These are phyloP conservation scores for Zaprionus nigranus DNA, from an alignment of 1,140 invertebrate genomes.

Conservation along the genomic window DNA sequence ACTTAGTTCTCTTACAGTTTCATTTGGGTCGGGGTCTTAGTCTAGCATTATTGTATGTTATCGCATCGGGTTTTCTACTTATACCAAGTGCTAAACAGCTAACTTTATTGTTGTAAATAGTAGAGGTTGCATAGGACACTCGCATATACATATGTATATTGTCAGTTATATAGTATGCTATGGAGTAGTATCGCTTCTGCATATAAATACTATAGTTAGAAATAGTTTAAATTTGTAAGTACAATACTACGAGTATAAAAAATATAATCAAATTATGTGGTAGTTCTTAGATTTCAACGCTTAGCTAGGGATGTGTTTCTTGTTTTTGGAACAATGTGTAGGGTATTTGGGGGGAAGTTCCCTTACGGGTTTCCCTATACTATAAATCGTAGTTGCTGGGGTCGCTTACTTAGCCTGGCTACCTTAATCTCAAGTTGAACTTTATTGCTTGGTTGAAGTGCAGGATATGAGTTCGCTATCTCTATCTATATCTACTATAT, in stretches of 20 bases:
- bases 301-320: constrained; percentile 57
- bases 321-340: constrained; percentile 66
- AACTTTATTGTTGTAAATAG: constrained; percentile 38
- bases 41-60: constrained; percentile 59
- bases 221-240: constrained; percentile 18
- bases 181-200: neutral
- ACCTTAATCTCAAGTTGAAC: constrained; percentile 76
- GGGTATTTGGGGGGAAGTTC: constrained; percentile 6
- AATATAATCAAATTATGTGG: constrained; percentile 48
- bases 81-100: neutral
- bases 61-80: constrained; percentile 21
- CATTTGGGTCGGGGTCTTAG: constrained; percentile 29
- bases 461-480: constrained; percentile 51
- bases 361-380: neutral
- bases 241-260: too few species aligned
- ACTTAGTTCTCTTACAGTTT: constrained; percentile 51
- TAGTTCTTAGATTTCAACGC: constrained; percentile 13
- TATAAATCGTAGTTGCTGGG: constrained; percentile 9
- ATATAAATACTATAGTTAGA: neutral
- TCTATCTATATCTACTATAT: neutral
- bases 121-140: constrained; percentile 24
- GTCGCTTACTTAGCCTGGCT: constrained; percentile 28
- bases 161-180: constrained; percentile 7
- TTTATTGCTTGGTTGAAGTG: constrained; percentile 69
- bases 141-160: constrained; percentile 3